phyloP scores from a whole-genome alignment of 2,797 vertebrate genomes.

The Chiroxiphia lanceolata region DNA sequence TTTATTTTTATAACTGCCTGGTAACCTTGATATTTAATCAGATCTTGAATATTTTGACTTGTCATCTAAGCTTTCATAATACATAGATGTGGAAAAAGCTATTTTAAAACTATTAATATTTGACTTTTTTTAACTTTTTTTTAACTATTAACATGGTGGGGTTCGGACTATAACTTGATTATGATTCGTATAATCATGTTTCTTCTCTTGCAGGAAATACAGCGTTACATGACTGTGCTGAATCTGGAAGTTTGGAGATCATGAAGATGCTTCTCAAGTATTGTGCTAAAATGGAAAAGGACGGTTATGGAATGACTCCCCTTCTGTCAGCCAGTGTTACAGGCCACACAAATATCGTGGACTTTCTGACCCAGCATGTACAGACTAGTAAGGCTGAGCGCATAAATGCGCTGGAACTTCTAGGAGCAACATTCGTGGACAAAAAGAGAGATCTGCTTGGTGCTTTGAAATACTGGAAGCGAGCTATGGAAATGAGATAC shows the following conservation, averaged over 20 bases:
- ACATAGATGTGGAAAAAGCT: neutral
- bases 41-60: neutral
- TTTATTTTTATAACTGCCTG: neutral
- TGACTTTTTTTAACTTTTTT: neutral
- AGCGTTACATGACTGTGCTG: conserved; percentile 95
- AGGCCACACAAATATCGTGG: conserved; percentile 97
- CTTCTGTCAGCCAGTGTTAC: conserved; percentile 97
- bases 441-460: conserved; percentile 97
- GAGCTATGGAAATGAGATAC: conserved; percentile 96
- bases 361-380: conserved; percentile 91
- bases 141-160: neutral
- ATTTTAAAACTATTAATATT: neutral
- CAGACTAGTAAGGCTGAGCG: conserved; percentile 90
- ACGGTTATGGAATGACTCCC: conserved; percentile 97
- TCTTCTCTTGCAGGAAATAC: conserved; percentile 86
- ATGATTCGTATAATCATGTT: neutral
- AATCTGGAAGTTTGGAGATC: conserved; percentile 97
- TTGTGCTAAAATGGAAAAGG: conserved; percentile 96
- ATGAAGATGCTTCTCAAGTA: conserved; percentile 97
- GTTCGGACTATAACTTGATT: neutral
- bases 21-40: neutral
- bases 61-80: neutral
- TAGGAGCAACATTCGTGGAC: conserved; percentile 97
- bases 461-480: conserved; percentile 97
- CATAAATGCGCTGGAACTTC: conserved; percentile 92